phyloP scores from a whole-genome alignment of 2,888 invertebrate genomes.

The Volucella zonaria region DNA sequence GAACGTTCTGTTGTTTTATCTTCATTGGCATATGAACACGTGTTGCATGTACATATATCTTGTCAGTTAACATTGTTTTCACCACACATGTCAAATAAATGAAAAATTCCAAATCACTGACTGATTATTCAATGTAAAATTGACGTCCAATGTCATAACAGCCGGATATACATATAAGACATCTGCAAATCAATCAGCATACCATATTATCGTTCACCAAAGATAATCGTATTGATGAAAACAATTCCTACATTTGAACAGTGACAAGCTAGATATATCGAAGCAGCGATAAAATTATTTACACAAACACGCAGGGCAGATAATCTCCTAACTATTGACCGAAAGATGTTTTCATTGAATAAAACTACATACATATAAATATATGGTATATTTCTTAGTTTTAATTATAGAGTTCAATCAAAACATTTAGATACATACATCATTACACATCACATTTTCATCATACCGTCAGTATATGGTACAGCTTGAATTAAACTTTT shows the following conservation, averaged over 20 bases:
- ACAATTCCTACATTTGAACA: constrained; percentile 25
- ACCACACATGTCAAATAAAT: neutral
- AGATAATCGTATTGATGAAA: constrained; percentile 18
- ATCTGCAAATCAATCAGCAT: constrained; percentile 46
- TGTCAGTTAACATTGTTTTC: no score
- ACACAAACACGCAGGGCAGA: neutral
- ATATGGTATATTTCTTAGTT: constrained; percentile 37
- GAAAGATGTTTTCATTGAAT: constrained; percentile 34
- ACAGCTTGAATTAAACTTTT: constrained; percentile 41
- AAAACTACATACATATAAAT: constrained; percentile 14
- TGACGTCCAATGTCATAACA: constrained; percentile 24
- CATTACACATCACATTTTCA: constrained; percentile 33
- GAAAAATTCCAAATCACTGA: neutral
- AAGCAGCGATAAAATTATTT: constrained; percentile 35
- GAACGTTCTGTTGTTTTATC: no score
- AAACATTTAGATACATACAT: constrained; percentile 48
- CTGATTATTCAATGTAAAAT: neutral
- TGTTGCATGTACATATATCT: no score
- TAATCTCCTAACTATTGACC: constrained; percentile 1
- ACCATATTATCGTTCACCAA: constrained; percentile 1
- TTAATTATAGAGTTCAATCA: constrained; percentile 57
- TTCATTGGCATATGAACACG: no score
- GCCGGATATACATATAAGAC: constrained; percentile 12
- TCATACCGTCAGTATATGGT: constrained; percentile 14
- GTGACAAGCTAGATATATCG: constrained; percentile 44